These are phyloP conservation scores for Diceros bicornis DNA, from an alignment of 2,797 vertebrate species.

Conservation along the genomic window DNA sequence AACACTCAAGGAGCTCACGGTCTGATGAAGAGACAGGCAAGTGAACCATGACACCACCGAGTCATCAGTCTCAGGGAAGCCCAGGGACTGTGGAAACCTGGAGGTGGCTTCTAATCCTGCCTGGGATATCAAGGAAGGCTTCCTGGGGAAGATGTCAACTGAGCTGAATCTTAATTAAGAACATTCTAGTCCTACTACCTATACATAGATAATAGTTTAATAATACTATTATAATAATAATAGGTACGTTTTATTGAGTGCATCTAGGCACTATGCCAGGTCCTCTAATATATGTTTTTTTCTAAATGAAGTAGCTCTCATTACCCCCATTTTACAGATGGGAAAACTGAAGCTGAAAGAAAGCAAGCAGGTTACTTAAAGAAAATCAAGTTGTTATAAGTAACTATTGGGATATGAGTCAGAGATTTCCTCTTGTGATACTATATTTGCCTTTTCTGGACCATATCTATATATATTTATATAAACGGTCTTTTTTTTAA, in stretches of 20 bases:
- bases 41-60: neutral
- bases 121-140: neutral
- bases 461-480: neutral
- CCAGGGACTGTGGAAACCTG: neutral
- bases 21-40: neutral
- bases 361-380: neutral
- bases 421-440: neutral
- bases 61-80: neutral
- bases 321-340: neutral
- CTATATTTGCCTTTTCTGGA: conserved; percentile 18
- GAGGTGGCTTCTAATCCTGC: neutral
- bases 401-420: conserved; percentile 34
- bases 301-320: neutral
- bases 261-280: neutral
- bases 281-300: neutral
- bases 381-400: conserved; percentile 36
- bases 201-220: neutral
- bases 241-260: neutral
- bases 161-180: conserved; percentile 27
- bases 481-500: conserved; percentile 42
- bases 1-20: neutral
- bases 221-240: neutral
- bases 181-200: neutral
- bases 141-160: conserved; percentile 44
- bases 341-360: conserved; percentile 19